Percentiles rank a stretch among this genome's conserved stretches.
phyloP scores from a whole-genome alignment of 2,888 invertebrate genomes.

The Tinea pellionella region DNA sequence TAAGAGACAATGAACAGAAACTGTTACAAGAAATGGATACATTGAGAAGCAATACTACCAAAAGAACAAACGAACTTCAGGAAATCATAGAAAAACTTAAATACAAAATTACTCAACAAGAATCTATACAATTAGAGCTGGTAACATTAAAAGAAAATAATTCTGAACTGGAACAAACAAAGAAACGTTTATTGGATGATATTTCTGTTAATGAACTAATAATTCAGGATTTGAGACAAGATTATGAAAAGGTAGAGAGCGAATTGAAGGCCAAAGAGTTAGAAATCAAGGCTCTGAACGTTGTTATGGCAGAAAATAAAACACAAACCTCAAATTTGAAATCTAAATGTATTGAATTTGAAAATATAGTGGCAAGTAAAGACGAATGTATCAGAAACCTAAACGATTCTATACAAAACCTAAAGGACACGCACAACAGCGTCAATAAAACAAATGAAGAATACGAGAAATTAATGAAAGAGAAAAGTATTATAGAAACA shows the following conservation, averaged over 20 bases:
- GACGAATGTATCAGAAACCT: constrained; percentile 36
- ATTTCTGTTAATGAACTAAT: constrained; percentile 17
- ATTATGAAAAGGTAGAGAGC: constrained; percentile 40
- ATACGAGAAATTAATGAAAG: constrained; percentile 29
- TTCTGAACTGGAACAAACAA: constrained; percentile 36
- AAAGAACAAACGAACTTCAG: constrained; percentile 25
- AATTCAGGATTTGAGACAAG: constrained; percentile 32
- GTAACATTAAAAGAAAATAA: constrained; percentile 27
- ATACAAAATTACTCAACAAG: constrained; percentile 28
- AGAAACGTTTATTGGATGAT: constrained; percentile 36
- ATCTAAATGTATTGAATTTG: constrained; percentile 32
- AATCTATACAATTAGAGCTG: constrained; percentile 15
- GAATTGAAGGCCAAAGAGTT: constrained; percentile 45
- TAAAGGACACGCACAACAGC: constrained; percentile 24
- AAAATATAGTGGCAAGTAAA: constrained; percentile 31
- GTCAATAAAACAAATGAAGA: constrained; percentile 32
- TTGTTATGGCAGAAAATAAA: constrained; percentile 31
- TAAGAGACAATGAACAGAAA: constrained; percentile 1
- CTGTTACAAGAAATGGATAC: constrained; percentile 25
- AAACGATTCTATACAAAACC: constrained; percentile 24
- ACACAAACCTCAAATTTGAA: constrained; percentile 26
- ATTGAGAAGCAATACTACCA: constrained; percentile 25
- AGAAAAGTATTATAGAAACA: constrained; percentile 38
- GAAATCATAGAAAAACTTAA: constrained; percentile 30
- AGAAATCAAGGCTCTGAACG: constrained; percentile 37